These are phyloP conservation scores for Amitus sp. DNA, from an alignment of 2,888 invertebrate genomes.

Conservation along the genomic window DNA sequence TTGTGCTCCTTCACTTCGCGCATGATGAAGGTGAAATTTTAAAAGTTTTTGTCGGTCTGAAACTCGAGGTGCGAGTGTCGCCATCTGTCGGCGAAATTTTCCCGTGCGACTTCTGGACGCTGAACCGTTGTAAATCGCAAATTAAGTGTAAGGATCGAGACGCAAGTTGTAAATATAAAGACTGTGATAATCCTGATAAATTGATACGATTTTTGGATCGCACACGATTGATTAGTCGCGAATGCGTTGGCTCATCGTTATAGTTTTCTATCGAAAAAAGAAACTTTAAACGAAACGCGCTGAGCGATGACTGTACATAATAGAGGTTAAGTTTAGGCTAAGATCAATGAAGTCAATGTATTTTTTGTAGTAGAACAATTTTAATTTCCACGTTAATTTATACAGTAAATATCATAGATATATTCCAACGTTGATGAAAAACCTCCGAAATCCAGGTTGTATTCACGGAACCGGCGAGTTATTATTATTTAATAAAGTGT, in stretches of 20 bases:
- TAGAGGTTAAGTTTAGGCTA: conserved; percentile 50
- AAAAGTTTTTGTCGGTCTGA: no score
- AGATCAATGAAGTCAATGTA: conserved; percentile 63
- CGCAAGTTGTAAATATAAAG: conserved; percentile 65
- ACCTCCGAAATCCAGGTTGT: conserved; percentile 41
- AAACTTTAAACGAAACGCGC: conserved; percentile 38
- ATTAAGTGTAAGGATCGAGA: conserved; percentile 42
- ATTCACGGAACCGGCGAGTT: conserved; percentile 58
- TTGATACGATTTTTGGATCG: conserved; percentile 52
- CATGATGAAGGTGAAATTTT: no score
- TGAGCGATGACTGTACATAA: conserved; percentile 48
- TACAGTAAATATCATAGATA: conserved; percentile 47
- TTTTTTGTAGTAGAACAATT: conserved; percentile 57
- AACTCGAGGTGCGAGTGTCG: no score
- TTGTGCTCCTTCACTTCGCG: no score
- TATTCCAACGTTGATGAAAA: conserved; percentile 51
- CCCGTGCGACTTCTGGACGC: no score
- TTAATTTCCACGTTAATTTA: conserved; percentile 51
- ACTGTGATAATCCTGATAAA: conserved; percentile 65
- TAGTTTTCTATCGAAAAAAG: conserved; percentile 16
- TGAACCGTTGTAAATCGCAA: no score
- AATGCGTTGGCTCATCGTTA: conserved; percentile 12
- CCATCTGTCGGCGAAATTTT: no score
- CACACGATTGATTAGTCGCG: conserved; percentile 33
- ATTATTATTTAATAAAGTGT: conserved; percentile 62